phyloP scores from a whole-genome alignment of 2,113 vertebrate genomes.

The Nicator chloris region DNA sequence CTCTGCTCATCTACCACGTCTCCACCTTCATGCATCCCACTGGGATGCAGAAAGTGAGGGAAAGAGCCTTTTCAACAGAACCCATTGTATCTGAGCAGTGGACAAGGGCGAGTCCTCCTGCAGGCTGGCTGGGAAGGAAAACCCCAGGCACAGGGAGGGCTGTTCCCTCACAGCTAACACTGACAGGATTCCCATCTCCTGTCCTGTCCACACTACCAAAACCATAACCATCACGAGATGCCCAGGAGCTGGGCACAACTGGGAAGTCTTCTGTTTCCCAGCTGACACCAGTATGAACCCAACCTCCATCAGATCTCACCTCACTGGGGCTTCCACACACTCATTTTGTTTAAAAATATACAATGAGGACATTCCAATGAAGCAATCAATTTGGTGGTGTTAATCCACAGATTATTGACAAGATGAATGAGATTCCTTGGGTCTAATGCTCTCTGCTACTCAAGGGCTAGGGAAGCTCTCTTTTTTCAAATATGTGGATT shows the following conservation, averaged over 20 bases:
- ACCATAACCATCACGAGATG: fast-evolving
- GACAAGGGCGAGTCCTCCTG: neutral
- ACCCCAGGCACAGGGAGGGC: neutral
- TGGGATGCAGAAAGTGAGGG: neutral
- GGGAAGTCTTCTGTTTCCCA: neutral
- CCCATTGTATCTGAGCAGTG: fast-evolving
- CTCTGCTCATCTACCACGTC: neutral
- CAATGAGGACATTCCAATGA: neutral
- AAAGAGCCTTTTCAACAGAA: neutral
- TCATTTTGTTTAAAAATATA: neutral
- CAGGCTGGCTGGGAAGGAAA: neutral
- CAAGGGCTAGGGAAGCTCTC: slow-evolving; percentile 58
- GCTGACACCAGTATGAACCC: neutral
- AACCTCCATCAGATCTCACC: neutral
- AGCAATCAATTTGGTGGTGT: slow-evolving; percentile 56
- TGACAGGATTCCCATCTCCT: neutral
- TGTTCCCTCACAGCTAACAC: neutral
- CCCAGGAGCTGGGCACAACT: neutral
- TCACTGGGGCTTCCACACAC: fast-evolving
- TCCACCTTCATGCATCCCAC: fast-evolving
- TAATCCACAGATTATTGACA: slow-evolving; percentile 65
- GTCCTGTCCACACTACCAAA: neutral
- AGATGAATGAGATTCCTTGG: slow-evolving; percentile 68
- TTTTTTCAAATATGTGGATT: slow-evolving; percentile 67
- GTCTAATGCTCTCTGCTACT: slow-evolving; percentile 64